Percentiles rank a stretch among this genome's conserved stretches.
These are phyloP conservation scores for Ictalurus punctatus DNA, from an alignment of 2,113 vertebrate genomes.

Conservation along the genomic window DNA sequence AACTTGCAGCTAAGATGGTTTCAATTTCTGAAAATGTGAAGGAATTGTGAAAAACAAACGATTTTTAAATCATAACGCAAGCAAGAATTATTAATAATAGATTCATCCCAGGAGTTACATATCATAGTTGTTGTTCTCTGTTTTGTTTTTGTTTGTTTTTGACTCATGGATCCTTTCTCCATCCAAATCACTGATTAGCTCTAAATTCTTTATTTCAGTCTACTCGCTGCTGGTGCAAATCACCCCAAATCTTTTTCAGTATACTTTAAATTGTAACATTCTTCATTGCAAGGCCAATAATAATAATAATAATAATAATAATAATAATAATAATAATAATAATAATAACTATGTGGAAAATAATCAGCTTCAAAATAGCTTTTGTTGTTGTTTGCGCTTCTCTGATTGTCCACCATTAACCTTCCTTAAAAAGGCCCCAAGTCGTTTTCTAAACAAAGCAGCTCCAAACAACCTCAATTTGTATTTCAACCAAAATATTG, in stretches of 20 bases:
- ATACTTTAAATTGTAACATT: neutral
- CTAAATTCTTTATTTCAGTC: neutral
- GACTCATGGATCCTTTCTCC: neutral
- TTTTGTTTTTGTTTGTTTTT: neutral
- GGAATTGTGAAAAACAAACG: neutral
- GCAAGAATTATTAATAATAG: neutral
- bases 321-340: neutral
- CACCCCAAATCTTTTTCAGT: neutral
- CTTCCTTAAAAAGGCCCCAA: slow-evolving; percentile 16
- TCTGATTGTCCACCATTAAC: slow-evolving; percentile 6
- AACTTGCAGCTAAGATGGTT: neutral
- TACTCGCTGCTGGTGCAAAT: neutral
- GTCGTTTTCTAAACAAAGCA: slow-evolving; percentile 30
- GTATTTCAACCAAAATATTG: slow-evolving; percentile 31
- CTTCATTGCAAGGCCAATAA: neutral
- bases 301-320: neutral
- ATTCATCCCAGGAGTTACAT: neutral
- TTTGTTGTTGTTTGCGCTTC: neutral
- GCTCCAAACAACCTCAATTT: slow-evolving; percentile 19
- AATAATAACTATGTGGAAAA: neutral
- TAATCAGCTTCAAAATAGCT: neutral
- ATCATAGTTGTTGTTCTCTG: neutral
- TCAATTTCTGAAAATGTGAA: neutral
- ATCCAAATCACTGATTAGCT: neutral
- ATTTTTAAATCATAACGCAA: neutral